Evolutionary conservation across 2,888 invertebrate species (phyloP), one percentile per base, ranked within the genome.

Genomic region (Pyrrhia umbra): DNA sequence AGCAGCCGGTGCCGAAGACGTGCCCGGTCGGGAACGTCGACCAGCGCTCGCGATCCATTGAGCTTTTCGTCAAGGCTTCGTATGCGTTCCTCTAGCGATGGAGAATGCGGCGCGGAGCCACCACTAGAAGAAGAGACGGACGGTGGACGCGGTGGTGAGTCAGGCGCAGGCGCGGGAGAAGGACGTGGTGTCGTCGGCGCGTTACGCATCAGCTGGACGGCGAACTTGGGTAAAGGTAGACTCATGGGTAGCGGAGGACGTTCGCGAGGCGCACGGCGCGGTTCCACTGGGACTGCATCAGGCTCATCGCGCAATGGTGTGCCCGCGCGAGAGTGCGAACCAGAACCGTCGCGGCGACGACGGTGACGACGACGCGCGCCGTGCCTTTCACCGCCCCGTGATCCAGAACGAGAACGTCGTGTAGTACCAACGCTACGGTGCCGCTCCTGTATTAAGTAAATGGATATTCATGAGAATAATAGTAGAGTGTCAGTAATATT

Each of bases 21-120:
- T 75, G 96, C 95, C 66, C 95, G 96, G 89, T 95, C 96, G 47
- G 89, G 95, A n/a, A 90, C 91, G 6, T 96, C 96, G 79, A 96
- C 95, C 43, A 96, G 83, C 30, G 96, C 95, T 74, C 96, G 94
- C 52, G 96, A 96, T 2, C 94, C 94, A 40, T 97, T 97, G 87
- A 98, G 98, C 88, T 98, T 98, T 90, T 98, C 99, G 92, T 99
- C 99, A 62, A 99, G 95, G 55, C 97, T 98, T 75, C 97, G 96
- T 81, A 99, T 98, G 74, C 99, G 96, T 89, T 99, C 99, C 86
- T 99, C 99, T 77, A 99, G 95, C 21, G 92, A 92, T 0, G 97
- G 97, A 80, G 97, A 96, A 63, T 96, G 96, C 2, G 97, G 97
- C 80, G 97, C 97, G 9, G 96, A 96, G 37, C 96, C 96, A 2